These are phyloP conservation scores for Steinernema hermaphroditum DNA, from an alignment of 2,888 invertebrate species.

Conservation along the genomic window DNA sequence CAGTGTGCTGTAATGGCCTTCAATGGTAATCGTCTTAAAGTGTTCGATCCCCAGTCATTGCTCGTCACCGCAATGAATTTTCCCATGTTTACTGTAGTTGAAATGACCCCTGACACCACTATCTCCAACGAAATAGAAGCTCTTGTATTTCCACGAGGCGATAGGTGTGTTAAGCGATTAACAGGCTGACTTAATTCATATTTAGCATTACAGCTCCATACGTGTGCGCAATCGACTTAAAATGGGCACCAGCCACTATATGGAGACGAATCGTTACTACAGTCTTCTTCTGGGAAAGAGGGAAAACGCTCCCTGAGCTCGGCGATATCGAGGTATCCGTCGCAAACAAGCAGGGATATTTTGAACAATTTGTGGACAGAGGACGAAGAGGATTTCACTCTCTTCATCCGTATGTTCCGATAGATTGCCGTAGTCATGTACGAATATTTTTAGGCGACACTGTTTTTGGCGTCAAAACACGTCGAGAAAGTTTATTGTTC, in stretches of 20 bases:
- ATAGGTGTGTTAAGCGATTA: not conserved
- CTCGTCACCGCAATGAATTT: not conserved
- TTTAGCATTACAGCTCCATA: not conserved
- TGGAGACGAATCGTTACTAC: not conserved
- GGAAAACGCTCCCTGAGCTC: not conserved
- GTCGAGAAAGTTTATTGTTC: not conserved
- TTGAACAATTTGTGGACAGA: not conserved
- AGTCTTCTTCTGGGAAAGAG: not conserved
- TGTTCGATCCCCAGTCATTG: not conserved
- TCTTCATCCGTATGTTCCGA: too few relatives aligned
- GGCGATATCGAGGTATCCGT: not conserved
- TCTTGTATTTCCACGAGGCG: not conserved
- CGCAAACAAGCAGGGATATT: not conserved
- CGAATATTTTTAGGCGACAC: not conserved
- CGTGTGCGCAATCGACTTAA: not conserved
- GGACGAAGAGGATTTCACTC: not conserved
- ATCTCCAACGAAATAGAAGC: not conserved
- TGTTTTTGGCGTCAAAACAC: not conserved
- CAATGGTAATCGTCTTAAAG: not conserved
- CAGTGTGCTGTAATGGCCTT: not conserved
- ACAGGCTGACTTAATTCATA: not conserved
- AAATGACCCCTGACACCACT: not conserved
- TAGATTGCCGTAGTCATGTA: not conserved
- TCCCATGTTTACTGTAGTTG: not conserved
- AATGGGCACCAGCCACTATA: not conserved